phyloP scores from a whole-genome alignment of 2,797 vertebrate species.

The Spondyliosoma cantharus region DNA sequence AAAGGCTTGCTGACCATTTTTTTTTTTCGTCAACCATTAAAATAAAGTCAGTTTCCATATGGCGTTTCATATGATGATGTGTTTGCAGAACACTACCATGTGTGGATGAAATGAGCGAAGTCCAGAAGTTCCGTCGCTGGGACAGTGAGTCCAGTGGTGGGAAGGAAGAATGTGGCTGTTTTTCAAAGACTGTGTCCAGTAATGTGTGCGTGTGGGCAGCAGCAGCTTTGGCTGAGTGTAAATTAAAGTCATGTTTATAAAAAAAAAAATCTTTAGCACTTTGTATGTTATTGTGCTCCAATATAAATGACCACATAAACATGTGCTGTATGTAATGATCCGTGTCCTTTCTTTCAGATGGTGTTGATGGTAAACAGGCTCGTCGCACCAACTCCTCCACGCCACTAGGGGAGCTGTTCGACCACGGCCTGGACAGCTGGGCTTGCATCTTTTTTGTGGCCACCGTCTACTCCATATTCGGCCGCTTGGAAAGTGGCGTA shows the following conservation, averaged over 20 bases:
- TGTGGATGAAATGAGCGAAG: constrained; percentile 22
- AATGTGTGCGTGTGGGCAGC: constrained; percentile 34
- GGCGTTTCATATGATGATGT: background rate
- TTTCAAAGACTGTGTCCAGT: constrained; percentile 14
- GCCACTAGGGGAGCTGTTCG: constrained; percentile 96
- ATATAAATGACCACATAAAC: background rate
- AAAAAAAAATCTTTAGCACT: background rate
- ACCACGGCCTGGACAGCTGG: constrained; percentile 98
- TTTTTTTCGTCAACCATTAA: constrained; percentile 8
- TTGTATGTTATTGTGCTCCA: background rate
- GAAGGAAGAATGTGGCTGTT: constrained; percentile 50
- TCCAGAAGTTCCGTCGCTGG: constrained; percentile 7
- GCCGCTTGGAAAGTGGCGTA: constrained; percentile 90
- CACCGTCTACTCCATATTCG: constrained; percentile 97
- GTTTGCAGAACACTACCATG: constrained; percentile 25
- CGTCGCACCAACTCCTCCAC: constrained; percentile 97
- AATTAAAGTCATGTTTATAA: background rate
- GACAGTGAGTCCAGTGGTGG: constrained; percentile 31
- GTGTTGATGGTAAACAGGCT: constrained; percentile 97
- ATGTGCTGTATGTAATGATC: background rate
- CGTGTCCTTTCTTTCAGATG: constrained; percentile 81
- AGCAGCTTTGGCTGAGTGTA: constrained; percentile 13
- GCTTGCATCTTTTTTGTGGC: constrained; percentile 96
- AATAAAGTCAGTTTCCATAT: constrained; percentile 1
- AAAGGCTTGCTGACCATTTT: background rate